phyloP scores from a whole-genome alignment of 2,888 invertebrate genomes.

The Campaea margaritaria region DNA sequence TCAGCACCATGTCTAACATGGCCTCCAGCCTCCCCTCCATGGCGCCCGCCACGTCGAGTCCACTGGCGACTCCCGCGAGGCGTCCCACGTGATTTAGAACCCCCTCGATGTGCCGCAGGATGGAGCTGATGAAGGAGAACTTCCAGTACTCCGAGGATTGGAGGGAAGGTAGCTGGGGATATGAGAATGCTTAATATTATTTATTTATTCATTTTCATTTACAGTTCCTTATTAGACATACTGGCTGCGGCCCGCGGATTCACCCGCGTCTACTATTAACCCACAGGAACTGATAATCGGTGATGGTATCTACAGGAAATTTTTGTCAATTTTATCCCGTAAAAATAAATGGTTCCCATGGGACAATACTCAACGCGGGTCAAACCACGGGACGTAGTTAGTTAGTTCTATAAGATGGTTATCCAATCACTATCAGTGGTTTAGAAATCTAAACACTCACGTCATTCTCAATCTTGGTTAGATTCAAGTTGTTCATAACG shows the following conservation, averaged over 20 bases:
- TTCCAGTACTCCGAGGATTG: constrained; percentile 78
- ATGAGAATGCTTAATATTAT: neutral
- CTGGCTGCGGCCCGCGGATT: too few relatives aligned
- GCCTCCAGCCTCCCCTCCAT: constrained; percentile 64
- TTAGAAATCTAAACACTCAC: constrained; percentile 52
- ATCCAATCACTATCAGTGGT: neutral
- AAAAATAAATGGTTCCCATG: too few relatives aligned
- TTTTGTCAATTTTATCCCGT: too few relatives aligned
- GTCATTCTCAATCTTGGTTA: constrained; percentile 48
- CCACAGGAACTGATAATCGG: too few relatives aligned
- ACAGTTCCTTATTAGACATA: too few relatives aligned
- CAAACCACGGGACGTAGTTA: too few relatives aligned
- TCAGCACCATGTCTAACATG: constrained; percentile 71
- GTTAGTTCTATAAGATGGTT: too few relatives aligned
- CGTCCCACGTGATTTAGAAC: constrained; percentile 70
- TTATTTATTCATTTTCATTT: too few relatives aligned
- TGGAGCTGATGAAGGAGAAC: constrained; percentile 76
- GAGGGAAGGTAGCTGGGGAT: constrained; percentile 64
- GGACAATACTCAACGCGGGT: too few relatives aligned
- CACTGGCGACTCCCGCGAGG: constrained; percentile 75
- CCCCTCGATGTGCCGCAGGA: constrained; percentile 67
- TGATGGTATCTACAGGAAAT: too few relatives aligned
- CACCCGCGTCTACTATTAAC: too few relatives aligned
- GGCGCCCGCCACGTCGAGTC: constrained; percentile 66
- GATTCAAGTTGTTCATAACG: constrained; percentile 55